phyloP scores from a whole-genome alignment of 1,140 invertebrate species.

The Sinella curviseta region DNA sequence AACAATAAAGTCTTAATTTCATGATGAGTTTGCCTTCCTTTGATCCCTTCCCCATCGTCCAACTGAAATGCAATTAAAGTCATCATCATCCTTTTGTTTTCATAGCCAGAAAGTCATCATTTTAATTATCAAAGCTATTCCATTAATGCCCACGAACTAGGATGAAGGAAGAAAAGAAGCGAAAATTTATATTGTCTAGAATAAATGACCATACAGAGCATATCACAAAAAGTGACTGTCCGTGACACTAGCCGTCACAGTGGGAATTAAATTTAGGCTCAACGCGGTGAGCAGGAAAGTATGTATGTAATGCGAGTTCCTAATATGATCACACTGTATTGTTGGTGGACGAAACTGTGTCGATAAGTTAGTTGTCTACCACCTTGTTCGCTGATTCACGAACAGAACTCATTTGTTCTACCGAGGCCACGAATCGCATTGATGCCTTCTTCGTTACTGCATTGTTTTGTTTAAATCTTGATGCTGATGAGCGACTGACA shows the following conservation, averaged over 20 bases:
- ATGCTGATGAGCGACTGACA: not conserved
- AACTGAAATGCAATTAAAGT: not conserved
- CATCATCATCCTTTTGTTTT: not conserved
- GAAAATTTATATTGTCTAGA: not conserved
- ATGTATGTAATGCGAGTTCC: too few species aligned
- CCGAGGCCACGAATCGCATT: too few species aligned
- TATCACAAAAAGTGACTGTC: not conserved
- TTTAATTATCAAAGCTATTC: not conserved
- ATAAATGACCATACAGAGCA: not conserved
- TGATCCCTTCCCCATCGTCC: too few species aligned
- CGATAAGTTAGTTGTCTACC: not conserved
- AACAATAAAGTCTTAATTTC: slow-evolving; percentile 22
- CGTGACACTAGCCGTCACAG: not conserved
- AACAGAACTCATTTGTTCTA: too few species aligned
- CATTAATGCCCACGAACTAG: not conserved
- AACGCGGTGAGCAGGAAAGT: too few species aligned
- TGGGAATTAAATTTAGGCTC: not conserved
- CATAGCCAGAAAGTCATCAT: not conserved
- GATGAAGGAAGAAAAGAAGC: not conserved
- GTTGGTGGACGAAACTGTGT: not conserved
- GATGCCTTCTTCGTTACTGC: too few species aligned
- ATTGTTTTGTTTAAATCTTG: too few species aligned
- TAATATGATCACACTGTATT: too few species aligned
- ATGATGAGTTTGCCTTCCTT: not conserved
- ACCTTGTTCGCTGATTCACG: not conserved